Evolutionary conservation across 2,888 invertebrate species (phyloP), one percentile per base, ranked within the genome.

Genomic region (Ennomos fuscantarius): DNA sequence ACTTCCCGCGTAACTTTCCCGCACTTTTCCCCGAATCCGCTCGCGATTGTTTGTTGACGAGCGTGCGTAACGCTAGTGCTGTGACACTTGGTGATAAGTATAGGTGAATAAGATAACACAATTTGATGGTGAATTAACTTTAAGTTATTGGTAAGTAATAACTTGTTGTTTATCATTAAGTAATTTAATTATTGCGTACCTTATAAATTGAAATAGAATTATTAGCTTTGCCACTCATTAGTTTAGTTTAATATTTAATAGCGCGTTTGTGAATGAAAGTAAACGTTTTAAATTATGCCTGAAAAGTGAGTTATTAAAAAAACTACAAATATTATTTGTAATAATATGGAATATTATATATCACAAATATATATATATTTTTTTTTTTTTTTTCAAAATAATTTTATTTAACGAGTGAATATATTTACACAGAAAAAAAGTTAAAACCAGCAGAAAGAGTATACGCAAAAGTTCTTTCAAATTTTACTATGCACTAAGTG

Each of bases 1-100:
- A 62, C 63, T 58, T 57, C 53, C 47, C 59, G 56, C 60, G 39
- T 67, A 76, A 79, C 73, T 79, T 81, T 79, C 71, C 73, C 81
- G 81, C 73, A 79, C 74, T 81, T 83, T 79, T 75, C 79, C 42
- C 51, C 57, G 40, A 39, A 40, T 24, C 46, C 37, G 52, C 63
- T 69, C 67, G 56, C 62, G 56, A 59, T 66, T 69, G 66, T 68
- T 63, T 60, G 65, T 62, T 49, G 58, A 55, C 43, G 61, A 55
- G 53, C 54, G 54, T 36, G 45, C n/a, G 31, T 46, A 46, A 42
- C 52, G 42, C 43, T 62, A 15, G 48, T 55, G 46, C 45, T 42
- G 41, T 43, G 37, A 57, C 54, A 24, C 15, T 46, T 41, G 55
- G 61, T 65, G 56, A 59, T 55, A 53, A 36, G 36, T 31, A 54